Base-by-base conservation (phyloP, 1,140 invertebrate genomes). In the Oryzaephilus surinamensis region DNA sequence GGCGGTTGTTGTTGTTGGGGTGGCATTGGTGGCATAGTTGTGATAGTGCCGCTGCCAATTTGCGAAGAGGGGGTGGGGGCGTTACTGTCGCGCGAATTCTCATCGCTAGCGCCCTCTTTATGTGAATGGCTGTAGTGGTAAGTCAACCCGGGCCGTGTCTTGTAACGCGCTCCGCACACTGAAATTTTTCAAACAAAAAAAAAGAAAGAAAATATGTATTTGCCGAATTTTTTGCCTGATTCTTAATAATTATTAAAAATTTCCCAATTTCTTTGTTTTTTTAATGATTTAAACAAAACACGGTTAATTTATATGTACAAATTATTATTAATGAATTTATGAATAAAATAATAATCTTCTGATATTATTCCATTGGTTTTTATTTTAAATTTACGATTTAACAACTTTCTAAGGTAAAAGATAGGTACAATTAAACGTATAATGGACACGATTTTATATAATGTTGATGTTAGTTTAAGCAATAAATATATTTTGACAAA, bases 101-200 rank as follows among this genome's bases (percentile, higher is more conserved):
- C 57, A 47, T 63, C 58, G 42, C 55, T 60, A 48, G 61, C 67
- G 57, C 68, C 64, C 60, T 82, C 83, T 70, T 88, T 82, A 73
- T 95, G 93, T 56, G 89, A 90, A 74, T 96, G 92, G 63, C 84
- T 82, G 73, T 91, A 92, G 76, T 97, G 94, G 74, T 97, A 97
- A 52, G 88, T 90, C 55, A 97, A 74, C 51, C 94, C 94, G 45
- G 93, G 90, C 50, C 92, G 77, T 33, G 91, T 96, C 73, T 97
- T 97, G 80, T 97, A 97, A 57, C 91, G 81, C 58, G 89, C 90
- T 62, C 89, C 85, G 76, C 93, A 97, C 62, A 90, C 88, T 93
- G 76, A 65, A 76, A 75, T 53, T 57, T 54, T 48, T 46, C 40
- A 48, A 54, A 53, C 43, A 41, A 52, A 50, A 46, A 49, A 45